Conservation (phyloP, 2,888 invertebrate genomes). For the Melolontha melolontha region DNA sequence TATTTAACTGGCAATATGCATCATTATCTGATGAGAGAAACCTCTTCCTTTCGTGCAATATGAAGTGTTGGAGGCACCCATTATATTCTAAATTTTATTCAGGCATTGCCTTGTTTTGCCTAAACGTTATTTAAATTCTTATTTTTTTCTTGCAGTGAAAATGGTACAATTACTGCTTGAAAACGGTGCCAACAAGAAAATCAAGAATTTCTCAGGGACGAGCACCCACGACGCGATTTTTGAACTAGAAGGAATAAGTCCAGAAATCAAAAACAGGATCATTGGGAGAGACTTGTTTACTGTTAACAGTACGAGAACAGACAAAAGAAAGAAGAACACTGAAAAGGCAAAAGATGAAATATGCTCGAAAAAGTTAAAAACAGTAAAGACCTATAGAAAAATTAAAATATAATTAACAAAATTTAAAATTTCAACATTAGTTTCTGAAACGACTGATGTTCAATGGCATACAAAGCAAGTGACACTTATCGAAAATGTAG, state of each 20-base stretch:
- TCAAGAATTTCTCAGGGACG: slow-evolving; percentile 60
- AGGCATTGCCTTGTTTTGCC: slow-evolving; percentile 55
- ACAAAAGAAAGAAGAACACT: slow-evolving; percentile 26
- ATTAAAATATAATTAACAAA: slow-evolving; percentile 12
- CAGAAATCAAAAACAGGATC: slow-evolving; percentile 62
- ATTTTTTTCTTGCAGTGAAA: slow-evolving; percentile 55
- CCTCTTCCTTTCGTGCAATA: no score
- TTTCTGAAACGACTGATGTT: not conserved
- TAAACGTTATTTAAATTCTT: not conserved
- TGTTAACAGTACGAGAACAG: slow-evolving; percentile 15
- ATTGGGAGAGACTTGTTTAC: slow-evolving; percentile 38
- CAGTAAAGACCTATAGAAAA: slow-evolving; percentile 31
- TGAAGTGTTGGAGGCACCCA: no score
- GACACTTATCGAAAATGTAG: no score
- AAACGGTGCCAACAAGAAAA: slow-evolving; percentile 61
- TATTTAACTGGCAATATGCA: no score
- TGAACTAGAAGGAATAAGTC: slow-evolving; percentile 59
- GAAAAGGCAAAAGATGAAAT: slow-evolving; percentile 8
- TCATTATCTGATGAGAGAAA: no score
- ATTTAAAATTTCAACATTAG: not conserved
- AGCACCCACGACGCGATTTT: slow-evolving; percentile 60
- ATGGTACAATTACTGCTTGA: slow-evolving; percentile 61
- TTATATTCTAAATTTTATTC: slow-evolving; percentile 26
- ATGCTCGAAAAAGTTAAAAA: slow-evolving; percentile 33
- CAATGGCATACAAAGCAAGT: no score